Conservation (phyloP, 2,888 invertebrate species). For the Lithophane socia region DNA sequence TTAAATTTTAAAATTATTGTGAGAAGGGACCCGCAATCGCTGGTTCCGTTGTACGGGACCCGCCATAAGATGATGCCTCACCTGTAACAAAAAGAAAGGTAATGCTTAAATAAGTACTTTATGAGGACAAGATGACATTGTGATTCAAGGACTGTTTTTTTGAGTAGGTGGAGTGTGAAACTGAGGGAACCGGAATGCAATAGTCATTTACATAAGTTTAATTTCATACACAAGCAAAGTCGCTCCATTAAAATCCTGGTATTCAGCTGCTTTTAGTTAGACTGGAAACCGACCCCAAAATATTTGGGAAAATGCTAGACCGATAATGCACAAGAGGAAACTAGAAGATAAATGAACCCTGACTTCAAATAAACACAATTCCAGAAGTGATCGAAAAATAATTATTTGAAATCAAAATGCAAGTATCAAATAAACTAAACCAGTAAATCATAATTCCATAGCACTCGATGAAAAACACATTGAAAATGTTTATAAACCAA, state of each 20-base stretch:
- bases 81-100: conserved; percentile 68
- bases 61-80: conserved; percentile 54
- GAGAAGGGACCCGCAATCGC: conserved; percentile 37
- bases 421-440: neutral
- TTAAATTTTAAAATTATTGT: conserved; percentile 74
- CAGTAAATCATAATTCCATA: neutral
- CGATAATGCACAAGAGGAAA: too few relatives aligned
- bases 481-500: neutral
- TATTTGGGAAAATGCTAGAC: too few relatives aligned
- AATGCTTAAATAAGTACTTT: conserved; percentile 61
- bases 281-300: too few relatives aligned
- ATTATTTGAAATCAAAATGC: neutral
- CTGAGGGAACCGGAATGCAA: neutral
- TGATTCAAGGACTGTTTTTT: conserved; percentile 41
- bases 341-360: neutral
- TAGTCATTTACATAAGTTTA: conserved; percentile 1
- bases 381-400: neutral
- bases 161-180: conserved; percentile 24
- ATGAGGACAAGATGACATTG: conserved; percentile 44
- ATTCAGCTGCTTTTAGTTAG: too few relatives aligned
- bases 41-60: conserved; percentile 46
- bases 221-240: neutral
- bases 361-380: neutral
- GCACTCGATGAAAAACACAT: neutral
- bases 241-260: too few relatives aligned